Evolutionary conservation across 37 sponge, comb jelly and placozoan genomes (phyloP).

Genomic region (Halisarca cf. caerulea): DNA sequence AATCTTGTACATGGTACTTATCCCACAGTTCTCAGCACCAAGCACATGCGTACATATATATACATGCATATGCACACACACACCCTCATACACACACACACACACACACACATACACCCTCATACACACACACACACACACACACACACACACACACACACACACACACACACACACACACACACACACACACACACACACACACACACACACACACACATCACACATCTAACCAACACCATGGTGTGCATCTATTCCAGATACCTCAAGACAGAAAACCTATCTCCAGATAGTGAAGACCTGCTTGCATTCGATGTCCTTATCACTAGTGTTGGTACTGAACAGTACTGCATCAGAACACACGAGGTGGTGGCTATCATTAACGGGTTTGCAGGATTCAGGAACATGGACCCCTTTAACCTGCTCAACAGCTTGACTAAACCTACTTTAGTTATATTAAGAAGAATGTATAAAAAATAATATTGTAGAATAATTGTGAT

Average conservation of each 20-base stretch:
- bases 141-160: background rate
- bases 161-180: slow-evolving; percentile 15
- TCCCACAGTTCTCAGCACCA: no score
- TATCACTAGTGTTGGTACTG: slow-evolving; percentile 43
- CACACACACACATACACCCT: slow-evolving; percentile 25
- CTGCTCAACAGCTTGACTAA: no score
- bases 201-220: slow-evolving; percentile 18
- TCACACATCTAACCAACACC: background rate
- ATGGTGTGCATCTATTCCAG: slow-evolving; percentile 23
- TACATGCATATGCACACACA: background rate
- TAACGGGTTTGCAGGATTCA: slow-evolving; percentile 36
- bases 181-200: background rate
- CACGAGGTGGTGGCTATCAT: slow-evolving; percentile 42
- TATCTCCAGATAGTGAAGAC: slow-evolving; percentile 29
- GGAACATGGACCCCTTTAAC: background rate
- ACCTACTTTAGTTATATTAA: no score
- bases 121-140: slow-evolving; percentile 3
- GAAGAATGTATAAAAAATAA: no score
- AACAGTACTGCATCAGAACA: slow-evolving; percentile 13
- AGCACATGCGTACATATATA: no score
- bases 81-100: background rate
- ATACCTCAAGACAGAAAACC: slow-evolving; percentile 70
- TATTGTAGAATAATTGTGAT: no score
- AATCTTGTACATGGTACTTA: background rate
- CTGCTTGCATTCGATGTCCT: slow-evolving; percentile 42